A percentile compares a stretch with the other conserved stretches of the same genome.
Evolutionary conservation across 2,113 vertebrate species (phyloP).

Genomic region (Hyaena hyaena): DNA sequence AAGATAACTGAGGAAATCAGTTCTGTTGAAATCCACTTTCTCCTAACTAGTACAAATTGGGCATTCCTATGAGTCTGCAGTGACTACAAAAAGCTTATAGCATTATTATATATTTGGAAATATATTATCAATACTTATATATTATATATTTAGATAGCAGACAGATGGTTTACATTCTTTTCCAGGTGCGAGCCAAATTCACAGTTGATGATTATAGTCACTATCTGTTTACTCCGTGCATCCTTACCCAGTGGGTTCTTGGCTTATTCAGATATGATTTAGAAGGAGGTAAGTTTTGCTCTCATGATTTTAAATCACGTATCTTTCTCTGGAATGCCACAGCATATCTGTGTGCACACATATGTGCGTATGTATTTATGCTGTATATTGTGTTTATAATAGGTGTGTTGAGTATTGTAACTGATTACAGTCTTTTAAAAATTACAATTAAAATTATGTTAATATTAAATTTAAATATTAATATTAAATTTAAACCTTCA

Average conservation of each 20-base stretch:
- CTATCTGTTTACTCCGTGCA: conserved; percentile 96
- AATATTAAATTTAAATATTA: conserved; percentile 33
- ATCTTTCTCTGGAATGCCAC: background rate
- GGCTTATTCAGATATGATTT: conserved; percentile 96
- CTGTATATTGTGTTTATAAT: conserved; percentile 3
- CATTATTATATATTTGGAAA: background rate
- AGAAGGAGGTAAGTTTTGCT: conserved; percentile 90
- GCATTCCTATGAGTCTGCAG: background rate
- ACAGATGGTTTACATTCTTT: background rate
- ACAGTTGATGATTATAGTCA: conserved; percentile 97
- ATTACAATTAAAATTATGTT: background rate
- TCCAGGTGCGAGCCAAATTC: conserved; percentile 94
- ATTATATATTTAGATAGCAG: background rate
- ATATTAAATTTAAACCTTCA: conserved; percentile 1
- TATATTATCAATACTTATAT: background rate
- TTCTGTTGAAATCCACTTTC: conserved; percentile 15
- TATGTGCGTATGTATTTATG: background rate
- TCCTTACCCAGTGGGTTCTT: conserved; percentile 98
- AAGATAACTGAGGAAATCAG: background rate
- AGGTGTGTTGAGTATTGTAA: background rate
- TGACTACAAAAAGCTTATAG: background rate
- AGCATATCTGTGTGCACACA: background rate
- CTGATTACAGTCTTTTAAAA: conserved; percentile 31
- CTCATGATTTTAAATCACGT: conserved; percentile 45
- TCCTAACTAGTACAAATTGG: background rate